These are phyloP conservation scores for Sceloporus tristichus DNA, from an alignment of 2,113 vertebrate species.

Conservation along the genomic window DNA sequence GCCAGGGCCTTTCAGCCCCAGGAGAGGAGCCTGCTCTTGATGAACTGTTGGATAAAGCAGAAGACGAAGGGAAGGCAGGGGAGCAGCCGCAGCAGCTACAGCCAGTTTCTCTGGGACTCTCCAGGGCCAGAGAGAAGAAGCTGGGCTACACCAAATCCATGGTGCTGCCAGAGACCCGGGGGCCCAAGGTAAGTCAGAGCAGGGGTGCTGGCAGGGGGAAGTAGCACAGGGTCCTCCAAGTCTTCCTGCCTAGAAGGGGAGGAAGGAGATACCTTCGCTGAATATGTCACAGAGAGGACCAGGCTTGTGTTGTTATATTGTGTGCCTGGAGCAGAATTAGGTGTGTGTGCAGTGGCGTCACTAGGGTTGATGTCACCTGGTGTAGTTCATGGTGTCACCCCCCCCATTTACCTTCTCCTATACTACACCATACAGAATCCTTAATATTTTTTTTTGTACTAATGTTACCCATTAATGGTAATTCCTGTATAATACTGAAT, in stretches of 20 bases:
- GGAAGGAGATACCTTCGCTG: neutral
- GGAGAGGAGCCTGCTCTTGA: slow-evolving; percentile 69
- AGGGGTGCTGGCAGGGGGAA: too few species aligned
- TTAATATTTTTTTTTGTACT: too few species aligned
- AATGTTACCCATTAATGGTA: too few species aligned
- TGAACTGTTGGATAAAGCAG: slow-evolving; percentile 68
- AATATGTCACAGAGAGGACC: neutral
- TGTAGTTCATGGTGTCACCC: too few species aligned
- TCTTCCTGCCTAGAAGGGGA: neutral
- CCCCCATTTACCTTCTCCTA: too few species aligned
- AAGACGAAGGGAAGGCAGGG: slow-evolving; percentile 37
- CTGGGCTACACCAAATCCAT: slow-evolving; percentile 79
- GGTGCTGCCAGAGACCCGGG: slow-evolving; percentile 72
- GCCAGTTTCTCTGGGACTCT: slow-evolving; percentile 51
- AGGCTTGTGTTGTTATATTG: neutral
- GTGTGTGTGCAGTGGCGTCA: too few species aligned
- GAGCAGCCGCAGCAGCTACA: slow-evolving; percentile 44
- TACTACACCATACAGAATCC: too few species aligned
- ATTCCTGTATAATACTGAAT: too few species aligned
- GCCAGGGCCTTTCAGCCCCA: slow-evolving; percentile 25
- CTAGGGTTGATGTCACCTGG: too few species aligned
- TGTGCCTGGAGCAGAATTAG: neutral
- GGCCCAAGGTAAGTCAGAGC: slow-evolving; percentile 72
- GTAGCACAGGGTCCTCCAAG: neutral
- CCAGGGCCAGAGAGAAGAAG: slow-evolving; percentile 47